Percentiles rank a stretch among this genome's conserved stretches.
phyloP scores from a whole-genome alignment of 2,113 vertebrate species.

The Peucedramus taeniatus region DNA sequence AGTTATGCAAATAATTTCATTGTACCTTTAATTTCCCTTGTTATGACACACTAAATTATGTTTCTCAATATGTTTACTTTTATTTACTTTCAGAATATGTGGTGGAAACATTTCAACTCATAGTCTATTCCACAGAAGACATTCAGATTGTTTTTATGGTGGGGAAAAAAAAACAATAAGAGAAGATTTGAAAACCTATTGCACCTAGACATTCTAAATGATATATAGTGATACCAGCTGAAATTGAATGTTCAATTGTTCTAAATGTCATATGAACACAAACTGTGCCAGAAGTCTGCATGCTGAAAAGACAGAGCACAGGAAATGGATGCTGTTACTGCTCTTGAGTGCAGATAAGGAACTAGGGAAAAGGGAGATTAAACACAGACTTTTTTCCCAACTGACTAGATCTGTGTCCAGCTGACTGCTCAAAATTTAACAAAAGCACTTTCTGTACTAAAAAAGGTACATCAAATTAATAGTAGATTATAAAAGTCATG shows the following conservation, averaged over 20 bases:
- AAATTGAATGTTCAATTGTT: conserved; percentile 1
- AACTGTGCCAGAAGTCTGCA: neutral
- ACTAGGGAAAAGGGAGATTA: neutral
- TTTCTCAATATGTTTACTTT: neutral
- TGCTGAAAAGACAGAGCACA: neutral
- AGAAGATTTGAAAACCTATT: neutral
- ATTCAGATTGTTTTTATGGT: neutral
- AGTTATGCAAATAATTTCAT: neutral
- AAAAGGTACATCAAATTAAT: neutral
- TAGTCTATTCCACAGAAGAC: neutral
- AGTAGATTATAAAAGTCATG: neutral
- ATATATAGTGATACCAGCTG: neutral
- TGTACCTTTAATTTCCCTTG: neutral
- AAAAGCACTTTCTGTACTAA: neutral
- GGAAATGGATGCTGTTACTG: neutral
- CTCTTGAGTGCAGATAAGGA: neutral
- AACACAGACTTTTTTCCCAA: neutral
- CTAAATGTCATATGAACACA: neutral
- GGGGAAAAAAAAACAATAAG: neutral
- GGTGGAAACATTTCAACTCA: neutral
- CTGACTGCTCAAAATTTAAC: neutral
- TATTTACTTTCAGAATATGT: neutral
- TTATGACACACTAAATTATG: neutral
- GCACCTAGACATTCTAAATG: neutral
- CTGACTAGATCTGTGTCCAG: neutral